Base-by-base conservation (phyloP, 2,797 vertebrate genomes). In the Peromyscus eremicus region DNA sequence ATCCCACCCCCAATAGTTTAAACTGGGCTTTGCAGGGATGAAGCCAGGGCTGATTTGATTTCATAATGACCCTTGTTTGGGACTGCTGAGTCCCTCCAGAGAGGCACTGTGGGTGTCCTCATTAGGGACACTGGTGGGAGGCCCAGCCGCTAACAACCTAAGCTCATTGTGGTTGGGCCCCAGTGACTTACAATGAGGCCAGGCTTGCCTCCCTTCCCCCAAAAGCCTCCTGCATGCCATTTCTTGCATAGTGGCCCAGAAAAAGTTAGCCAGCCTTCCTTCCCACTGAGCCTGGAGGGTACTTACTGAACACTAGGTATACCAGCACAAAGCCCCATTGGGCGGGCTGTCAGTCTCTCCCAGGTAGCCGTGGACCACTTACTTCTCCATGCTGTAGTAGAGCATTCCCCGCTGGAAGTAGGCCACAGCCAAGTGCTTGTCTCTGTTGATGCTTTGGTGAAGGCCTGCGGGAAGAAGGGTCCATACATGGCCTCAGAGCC, bases 401-500 rank as follows among this genome's bases (percentile, higher is more conserved):
- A 99, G 99, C 5, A 98, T 99, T 87, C 99, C 99, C 82, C 99
- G 99, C 95, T 99, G 99, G 98, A 99, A 99, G 98, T 99, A 99
- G 86, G 99, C 99, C 9, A 99, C 99, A 0, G 99, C 99, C 98
- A 99, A 96, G 97, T 99, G 99, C 70, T 99, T 99, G 98, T 99
- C 99, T 0, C 99, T 99, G 95, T 98, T 43, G 1, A 99, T 99
- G 98, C 99, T 99, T 83, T 97, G 95, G 99, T 99, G 97, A 99
- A 99, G 0, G 99, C 99, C 99, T 99, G 98, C 32, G 46, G 93
- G 96, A 62, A 87, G 57, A 96, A 0, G 34, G 80, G 27, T 46
- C 27, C 5, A 27, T 16, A 27, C 4, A 0, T 16, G 79, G 55
- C 16, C 27, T 0, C 21, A 57, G 29, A 21, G 55, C 14, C 17